phyloP scores from a whole-genome alignment of 2,888 invertebrate species.

The Horisme vitalbata region DNA sequence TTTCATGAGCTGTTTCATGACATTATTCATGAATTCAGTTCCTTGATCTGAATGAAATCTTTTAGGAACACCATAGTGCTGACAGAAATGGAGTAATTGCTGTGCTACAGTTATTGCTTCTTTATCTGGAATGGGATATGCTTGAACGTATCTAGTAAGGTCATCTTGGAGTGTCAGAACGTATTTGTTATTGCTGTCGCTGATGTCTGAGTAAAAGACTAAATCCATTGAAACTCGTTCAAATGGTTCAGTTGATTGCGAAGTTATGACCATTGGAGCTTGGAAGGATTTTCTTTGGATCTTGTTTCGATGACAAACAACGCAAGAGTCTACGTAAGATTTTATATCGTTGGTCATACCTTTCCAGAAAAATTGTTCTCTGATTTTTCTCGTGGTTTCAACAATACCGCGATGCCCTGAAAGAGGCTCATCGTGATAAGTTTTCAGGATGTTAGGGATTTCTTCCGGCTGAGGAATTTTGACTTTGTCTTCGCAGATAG shows the following conservation, averaged over 20 bases:
- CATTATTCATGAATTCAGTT: slow-evolving; percentile 44
- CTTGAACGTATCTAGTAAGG: slow-evolving; percentile 42
- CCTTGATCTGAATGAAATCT: slow-evolving; percentile 48
- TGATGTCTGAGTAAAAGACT: slow-evolving; percentile 46
- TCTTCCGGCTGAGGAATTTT: too few relatives aligned
- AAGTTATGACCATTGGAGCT: slow-evolving; percentile 48
- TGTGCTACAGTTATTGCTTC: too few relatives aligned
- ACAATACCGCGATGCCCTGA: slow-evolving; percentile 42
- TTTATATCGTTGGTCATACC: slow-evolving; percentile 43
- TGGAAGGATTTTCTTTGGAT: slow-evolving; percentile 37
- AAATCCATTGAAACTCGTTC: slow-evolving; percentile 44
- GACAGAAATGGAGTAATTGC: too few relatives aligned
- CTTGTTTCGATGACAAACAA: slow-evolving; percentile 40
- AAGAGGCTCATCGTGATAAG: slow-evolving; percentile 40
- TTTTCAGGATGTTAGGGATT: slow-evolving; percentile 42
- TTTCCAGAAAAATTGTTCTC: slow-evolving; percentile 43
- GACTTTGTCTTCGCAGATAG: too few relatives aligned
- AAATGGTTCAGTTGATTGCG: slow-evolving; percentile 42
- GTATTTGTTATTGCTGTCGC: slow-evolving; percentile 39
- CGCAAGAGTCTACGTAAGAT: slow-evolving; percentile 37
- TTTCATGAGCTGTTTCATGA: slow-evolving; percentile 39
- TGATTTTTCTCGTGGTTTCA: slow-evolving; percentile 43
- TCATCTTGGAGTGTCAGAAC: too few relatives aligned
- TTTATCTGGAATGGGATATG: slow-evolving; percentile 46
- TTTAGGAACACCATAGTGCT: too few relatives aligned